Evolutionary conservation across 2,888 invertebrate species (phyloP).

Genomic region (Lasiommata megera): DNA sequence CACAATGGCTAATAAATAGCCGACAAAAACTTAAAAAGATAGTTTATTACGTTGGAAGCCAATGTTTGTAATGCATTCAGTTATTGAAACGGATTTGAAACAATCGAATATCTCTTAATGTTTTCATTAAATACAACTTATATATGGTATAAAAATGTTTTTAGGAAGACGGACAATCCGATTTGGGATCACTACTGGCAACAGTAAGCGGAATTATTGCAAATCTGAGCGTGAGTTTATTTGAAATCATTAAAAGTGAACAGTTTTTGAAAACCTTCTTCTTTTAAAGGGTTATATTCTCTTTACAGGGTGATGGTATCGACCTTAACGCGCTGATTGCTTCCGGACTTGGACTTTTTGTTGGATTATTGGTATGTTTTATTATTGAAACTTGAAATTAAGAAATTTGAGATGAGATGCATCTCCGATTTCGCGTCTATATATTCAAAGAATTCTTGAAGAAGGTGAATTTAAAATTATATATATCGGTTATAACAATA

Average conservation of each 20-base stretch:
- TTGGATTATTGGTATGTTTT: slow-evolving; percentile 65
- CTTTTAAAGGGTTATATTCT: background rate
- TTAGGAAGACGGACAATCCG: slow-evolving; percentile 73
- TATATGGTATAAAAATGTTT: too few species aligned
- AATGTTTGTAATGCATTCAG: too few species aligned
- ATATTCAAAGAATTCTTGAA: too few species aligned
- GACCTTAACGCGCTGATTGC: slow-evolving; percentile 68
- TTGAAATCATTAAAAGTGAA: background rate
- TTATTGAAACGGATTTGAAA: too few species aligned
- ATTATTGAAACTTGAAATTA: background rate
- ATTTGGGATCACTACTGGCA: slow-evolving; percentile 67
- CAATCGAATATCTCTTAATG: too few species aligned
- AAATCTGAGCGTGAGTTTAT: slow-evolving; percentile 67
- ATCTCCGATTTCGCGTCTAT: too few species aligned
- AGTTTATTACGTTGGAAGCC: too few species aligned
- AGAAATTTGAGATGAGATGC: too few species aligned
- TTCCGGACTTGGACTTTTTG: slow-evolving; percentile 67
- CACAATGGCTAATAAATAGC: too few species aligned
- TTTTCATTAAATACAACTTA: too few species aligned
- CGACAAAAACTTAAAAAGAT: too few species aligned
- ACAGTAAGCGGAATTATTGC: slow-evolving; percentile 71
- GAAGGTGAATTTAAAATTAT: too few species aligned
- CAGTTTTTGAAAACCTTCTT: background rate
- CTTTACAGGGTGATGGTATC: slow-evolving; percentile 70
- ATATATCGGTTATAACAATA: background rate